Evolutionary conservation across 2,888 invertebrate species (phyloP), one percentile per base, ranked within the genome.

Genomic region (Xestia ashworthii): DNA sequence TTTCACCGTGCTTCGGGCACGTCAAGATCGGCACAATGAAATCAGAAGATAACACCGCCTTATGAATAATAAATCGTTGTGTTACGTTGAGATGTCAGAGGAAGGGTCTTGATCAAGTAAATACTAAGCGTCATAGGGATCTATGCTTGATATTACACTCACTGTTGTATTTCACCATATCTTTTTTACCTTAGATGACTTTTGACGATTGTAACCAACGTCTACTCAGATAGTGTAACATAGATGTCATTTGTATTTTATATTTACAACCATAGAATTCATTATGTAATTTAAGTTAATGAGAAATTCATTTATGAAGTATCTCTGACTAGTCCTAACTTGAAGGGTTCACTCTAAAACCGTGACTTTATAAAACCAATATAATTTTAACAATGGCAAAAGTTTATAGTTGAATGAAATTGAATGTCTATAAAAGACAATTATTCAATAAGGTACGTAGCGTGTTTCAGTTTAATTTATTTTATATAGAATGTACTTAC

Each of bases 391-490:
- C 68, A 85, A 71, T 70, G 5, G 9, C 48, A 25, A 14, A 58
- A 48, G 25, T 82, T 46, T 44, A 55, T 71, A 38, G 58, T 62
- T 25, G 14, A n/a, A 14, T 60, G 65, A 38, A 55, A 60, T 44
- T 67, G 46, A 73, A 70, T 71, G 64, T 78, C 64, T 69, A n/a
- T n/a, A 38, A 12, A 73, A 67, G 48, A 77, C 71, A 76, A 86
- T 87, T 87, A 90, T 83, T 87, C 84, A 81, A 88, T 84, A 89
- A 82, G 83, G 78, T 81, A 68, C 68, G 74, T 80, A 79, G 80
- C 80, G 71, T 74, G 80, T 71, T 88, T 88, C 82, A 86, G 81
- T 87, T 91, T 89, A 92, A 93, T 93, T 92, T 93, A 93, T 92
- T 93, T 90, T 81, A 79, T 82, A 89, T 68, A 81, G 73, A 86